Conservation (phyloP, 2,888 invertebrate species). For the Caenorhabditis sinica region DNA sequence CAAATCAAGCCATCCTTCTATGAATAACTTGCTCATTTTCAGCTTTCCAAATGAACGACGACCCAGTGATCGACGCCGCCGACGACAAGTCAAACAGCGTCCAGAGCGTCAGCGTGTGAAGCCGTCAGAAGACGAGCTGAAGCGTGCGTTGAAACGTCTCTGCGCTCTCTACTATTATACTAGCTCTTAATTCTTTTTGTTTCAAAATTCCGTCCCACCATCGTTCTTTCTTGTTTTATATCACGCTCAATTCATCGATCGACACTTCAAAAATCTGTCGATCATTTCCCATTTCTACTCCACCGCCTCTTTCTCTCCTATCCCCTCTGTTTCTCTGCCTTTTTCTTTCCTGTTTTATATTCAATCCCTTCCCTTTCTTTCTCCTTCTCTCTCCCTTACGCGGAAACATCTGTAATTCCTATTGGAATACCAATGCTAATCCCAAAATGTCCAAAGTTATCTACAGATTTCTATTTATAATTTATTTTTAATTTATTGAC, state of each 20-base stretch:
- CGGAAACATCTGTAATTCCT: constrained; percentile 15
- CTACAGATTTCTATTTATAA: constrained; percentile 16
- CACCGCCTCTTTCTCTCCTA: neutral
- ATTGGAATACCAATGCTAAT: constrained; percentile 10
- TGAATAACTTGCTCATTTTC: constrained; percentile 19
- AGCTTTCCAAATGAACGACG: constrained; percentile 73
- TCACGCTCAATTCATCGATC: constrained; percentile 31
- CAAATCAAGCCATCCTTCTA: neutral
- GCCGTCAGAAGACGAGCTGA: constrained; percentile 42
- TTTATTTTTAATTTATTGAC: constrained; percentile 7
- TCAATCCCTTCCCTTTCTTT: neutral
- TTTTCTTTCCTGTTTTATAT: constrained; percentile 1
- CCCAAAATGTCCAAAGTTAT: constrained; percentile 1
- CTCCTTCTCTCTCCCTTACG: constrained; percentile 15
- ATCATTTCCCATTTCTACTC: neutral
- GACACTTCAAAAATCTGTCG: neutral
- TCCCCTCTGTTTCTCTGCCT: neutral
- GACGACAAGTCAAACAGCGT: constrained; percentile 59
- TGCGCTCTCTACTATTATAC: constrained; percentile 47
- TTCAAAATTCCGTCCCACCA: neutral
- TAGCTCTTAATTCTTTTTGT: constrained; percentile 43
- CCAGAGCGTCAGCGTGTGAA: constrained; percentile 53
- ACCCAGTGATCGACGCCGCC: constrained; percentile 65
- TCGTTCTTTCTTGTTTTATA: constrained; percentile 18
- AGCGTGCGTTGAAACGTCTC: constrained; percentile 42